Evolutionary conservation across 64 coral and sea anemone genomes (phyloP), one percentile per base, ranked within the genome.

Genomic region (Pachyseris speciosa): DNA sequence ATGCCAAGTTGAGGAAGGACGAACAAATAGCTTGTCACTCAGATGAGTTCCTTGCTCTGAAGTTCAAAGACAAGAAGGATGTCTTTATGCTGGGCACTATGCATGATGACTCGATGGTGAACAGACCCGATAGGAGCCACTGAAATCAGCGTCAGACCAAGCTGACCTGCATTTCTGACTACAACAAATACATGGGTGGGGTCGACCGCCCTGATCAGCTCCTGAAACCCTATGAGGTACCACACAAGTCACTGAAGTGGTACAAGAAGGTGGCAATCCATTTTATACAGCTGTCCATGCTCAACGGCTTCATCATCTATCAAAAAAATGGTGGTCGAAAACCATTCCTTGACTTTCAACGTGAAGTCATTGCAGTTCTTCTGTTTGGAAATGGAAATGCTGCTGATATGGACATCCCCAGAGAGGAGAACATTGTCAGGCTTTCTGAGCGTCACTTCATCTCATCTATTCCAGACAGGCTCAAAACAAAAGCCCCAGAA

Each of bases 11-110:
- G 32, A 51, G 32, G 12, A 44, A 59, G 55, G 57, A 28, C 11
- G 34, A 75, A 7, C 25, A 13, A 12, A 77, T 78, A n/a, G 69
- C 72, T 59, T 78, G 5, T 51, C n/a, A 44, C 2, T 50, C 43
- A 5, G 44, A 76, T 51, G 44, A 28, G 4, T 33, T 83, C 16
- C 37, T 83, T 6, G 78, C 78, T 37, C 19, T 83, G 51, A 83
- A 83, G 39, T 71, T 86, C 84, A 69, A 86, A 34, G 84, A 71
- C 60, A 86, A 68, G 11, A 86, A 47, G 24, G 63, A 50, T 48
- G 64, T 86, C 0, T 50, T 19, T 26, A 86, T 86, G 61, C 63
- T 86, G 2, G 69, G 0, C 15, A 84, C 41, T 37, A 65, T 42
- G 6, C 75, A 75, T 71, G 67, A 71, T 40, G 34, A 71, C 11